Percentiles rank a stretch among this genome's conserved stretches.
phyloP scores from a whole-genome alignment of 1,140 invertebrate genomes.

The Sarcophaga peregrina region DNA sequence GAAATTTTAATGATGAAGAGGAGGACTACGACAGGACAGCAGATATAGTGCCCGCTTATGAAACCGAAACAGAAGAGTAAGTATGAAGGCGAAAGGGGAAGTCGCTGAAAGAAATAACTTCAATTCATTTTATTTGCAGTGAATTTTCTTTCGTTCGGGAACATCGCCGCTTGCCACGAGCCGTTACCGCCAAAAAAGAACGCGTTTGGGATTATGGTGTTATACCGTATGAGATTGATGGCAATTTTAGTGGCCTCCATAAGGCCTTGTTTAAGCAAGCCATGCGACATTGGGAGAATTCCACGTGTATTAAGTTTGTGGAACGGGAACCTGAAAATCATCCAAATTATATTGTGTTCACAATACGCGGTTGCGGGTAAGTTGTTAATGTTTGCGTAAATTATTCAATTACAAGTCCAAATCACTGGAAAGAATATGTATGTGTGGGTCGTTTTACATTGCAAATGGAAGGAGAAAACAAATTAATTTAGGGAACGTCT shows the following conservation, averaged over 20 bases:
- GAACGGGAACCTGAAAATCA: slow-evolving; percentile 86
- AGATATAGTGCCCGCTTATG: slow-evolving; percentile 8
- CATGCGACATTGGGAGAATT: slow-evolving; percentile 99
- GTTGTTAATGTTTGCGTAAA: slow-evolving; percentile 57
- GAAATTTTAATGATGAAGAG: neutral
- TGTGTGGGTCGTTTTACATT: too few relatives aligned
- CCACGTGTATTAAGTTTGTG: slow-evolving; percentile 97
- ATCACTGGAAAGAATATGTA: too few relatives aligned
- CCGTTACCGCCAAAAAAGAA: slow-evolving; percentile 93
- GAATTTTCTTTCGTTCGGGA: slow-evolving; percentile 42
- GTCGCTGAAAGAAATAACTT: neutral
- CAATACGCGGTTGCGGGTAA: slow-evolving; percentile 95
- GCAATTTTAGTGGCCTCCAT: slow-evolving; percentile 95
- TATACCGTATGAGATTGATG: slow-evolving; percentile 98
- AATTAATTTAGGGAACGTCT: too few relatives aligned
- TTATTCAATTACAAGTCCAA: too few relatives aligned
- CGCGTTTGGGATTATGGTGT: slow-evolving; percentile 97
- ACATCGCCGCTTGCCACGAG: slow-evolving; percentile 72
- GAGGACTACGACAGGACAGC: neutral
- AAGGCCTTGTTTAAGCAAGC: slow-evolving; percentile 98
- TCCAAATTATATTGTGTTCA: slow-evolving; percentile 97
- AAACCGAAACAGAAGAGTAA: slow-evolving; percentile 20
- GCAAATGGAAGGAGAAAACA: too few relatives aligned
- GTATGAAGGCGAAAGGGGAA: neutral
- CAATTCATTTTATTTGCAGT: slow-evolving; percentile 43